Evolutionary conservation across 2,113 vertebrate genomes (phyloP).

Genomic region (Danionella cerebrum): DNA sequence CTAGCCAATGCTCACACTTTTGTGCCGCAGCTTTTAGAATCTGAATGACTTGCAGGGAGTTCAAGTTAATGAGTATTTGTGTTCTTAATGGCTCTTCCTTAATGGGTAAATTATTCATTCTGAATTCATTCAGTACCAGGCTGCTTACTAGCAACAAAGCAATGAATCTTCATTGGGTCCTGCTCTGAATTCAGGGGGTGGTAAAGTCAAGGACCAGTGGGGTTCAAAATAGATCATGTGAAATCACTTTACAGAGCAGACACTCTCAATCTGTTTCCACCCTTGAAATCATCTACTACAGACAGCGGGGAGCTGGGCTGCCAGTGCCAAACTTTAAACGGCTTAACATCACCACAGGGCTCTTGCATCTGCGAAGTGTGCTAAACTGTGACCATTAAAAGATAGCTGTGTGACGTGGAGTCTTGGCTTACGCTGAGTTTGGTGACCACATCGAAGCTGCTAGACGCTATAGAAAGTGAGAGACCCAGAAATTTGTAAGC

Average conservation of each 20-base stretch:
- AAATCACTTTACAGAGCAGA: neutral
- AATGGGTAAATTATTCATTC: no score
- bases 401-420: neutral
- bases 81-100: neutral
- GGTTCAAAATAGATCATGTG: neutral
- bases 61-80: neutral
- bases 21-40: neutral
- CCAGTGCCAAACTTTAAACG: slow-evolving; percentile 7
- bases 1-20: neutral
- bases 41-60: neutral
- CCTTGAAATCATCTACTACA: neutral
- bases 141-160: neutral
- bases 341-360: neutral
- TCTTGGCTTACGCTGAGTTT: neutral
- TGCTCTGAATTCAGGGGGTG: neutral
- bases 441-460: neutral
- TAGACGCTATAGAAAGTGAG: no score
- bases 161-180: neutral
- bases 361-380: slow-evolving; percentile 2
- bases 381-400: neutral
- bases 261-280: neutral
- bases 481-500: no score
- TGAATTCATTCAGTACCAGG: no score
- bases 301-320: slow-evolving; percentile 1
- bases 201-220: neutral